Base-by-base conservation (phyloP, 2,888 invertebrate genomes). In the Aporophyla lueneburgensis region DNA sequence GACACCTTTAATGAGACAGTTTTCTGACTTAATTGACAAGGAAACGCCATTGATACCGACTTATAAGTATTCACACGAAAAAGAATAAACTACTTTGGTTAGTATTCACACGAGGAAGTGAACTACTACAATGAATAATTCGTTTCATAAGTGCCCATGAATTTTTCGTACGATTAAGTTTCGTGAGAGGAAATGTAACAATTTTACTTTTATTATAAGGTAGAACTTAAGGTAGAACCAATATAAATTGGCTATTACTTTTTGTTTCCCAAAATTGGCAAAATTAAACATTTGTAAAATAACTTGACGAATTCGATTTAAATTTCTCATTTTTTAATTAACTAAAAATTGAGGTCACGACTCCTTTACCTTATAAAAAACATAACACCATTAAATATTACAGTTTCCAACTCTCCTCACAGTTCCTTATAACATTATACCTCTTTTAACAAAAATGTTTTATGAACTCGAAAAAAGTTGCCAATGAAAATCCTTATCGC, bases 401-500 rank as follows among this genome's bases (percentile, higher is more conserved):
- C 21, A 71, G 24, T 63, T 43, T 14, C 16, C 5, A 63, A 77
- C 33, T 21, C 51, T 43, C 21, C 6, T 21, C 51, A 4, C 51
- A 56, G 5, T 63, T 7, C 19, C 6, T n/a, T n/a, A 56, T 12
- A 68, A 24, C 61, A 40, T 59, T 16, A 9, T 33, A 78, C 19
- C 27, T 46, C 27, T 9, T 21, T 4, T 24, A 5, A 1, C 49
- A 12, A 49, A 77, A 74, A 43, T 24, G 12, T 54, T 81, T 74
- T 74, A 80, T 59, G 49, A 66, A 62, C 56, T 53, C 14, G 12
- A 58, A 81, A 53, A 74, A 76, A 83, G 33, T 71, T 71, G 2
- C 58, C 63, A 53, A 70, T 61, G 84, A 88, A 83, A 85, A 85
- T 83, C 81, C 82, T 74, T 80, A 78, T 86, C 87, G 83, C 68